Base-by-base conservation (phyloP, 2,113 vertebrate genomes). In the Myiagra hebetior region DNA sequence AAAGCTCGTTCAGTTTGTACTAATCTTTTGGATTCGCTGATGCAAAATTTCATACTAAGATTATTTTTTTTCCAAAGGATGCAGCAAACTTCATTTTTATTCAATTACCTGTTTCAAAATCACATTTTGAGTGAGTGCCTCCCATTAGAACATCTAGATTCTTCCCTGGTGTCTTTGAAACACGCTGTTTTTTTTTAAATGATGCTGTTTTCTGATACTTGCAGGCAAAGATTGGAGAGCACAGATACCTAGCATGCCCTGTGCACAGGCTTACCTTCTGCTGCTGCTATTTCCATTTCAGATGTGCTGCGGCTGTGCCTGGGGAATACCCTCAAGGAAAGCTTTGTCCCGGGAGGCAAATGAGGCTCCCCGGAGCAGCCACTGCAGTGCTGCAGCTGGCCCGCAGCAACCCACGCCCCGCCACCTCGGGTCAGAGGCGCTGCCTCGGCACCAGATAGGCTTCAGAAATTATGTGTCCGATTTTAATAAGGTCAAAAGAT, bases 311-410 rank as follows among this genome's bases (percentile, higher is more conserved):
- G 3, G 50, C 86, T 0, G 7, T 73, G 80, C 64, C 95, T 60
- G 95, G 95, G 95, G 94, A 97, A 95, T 94, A 87, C 89, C 89
- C 89, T 53, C 1, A 11, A 22, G 3, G 3, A 69, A 82, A 72
- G 94, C 93, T 91, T 56, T 91, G 93, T 87, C 87, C 46, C 85
- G 59, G 91, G 65, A 91, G 86, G 93, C 91, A 95, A 68, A 95
- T 87, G 84, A 94, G 89, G 86, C 6, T 91, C 15, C 56, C 44
- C 14, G 16, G 69, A 33, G 64, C 89, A 78, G 89, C 50, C 80
- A 39, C 10, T 1, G 0, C 7, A 9, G 80, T 1, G 68, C 74
- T 78, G 80, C 95, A 91, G 82, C 91, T 85, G 82, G n/a, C 79
- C 2, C 1, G 8, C 68, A 31, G 72, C 63, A 35, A 15, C 67